Evolutionary conservation across 2,888 invertebrate genomes (phyloP).

Genomic region (Andrena chrysosceles): DNA sequence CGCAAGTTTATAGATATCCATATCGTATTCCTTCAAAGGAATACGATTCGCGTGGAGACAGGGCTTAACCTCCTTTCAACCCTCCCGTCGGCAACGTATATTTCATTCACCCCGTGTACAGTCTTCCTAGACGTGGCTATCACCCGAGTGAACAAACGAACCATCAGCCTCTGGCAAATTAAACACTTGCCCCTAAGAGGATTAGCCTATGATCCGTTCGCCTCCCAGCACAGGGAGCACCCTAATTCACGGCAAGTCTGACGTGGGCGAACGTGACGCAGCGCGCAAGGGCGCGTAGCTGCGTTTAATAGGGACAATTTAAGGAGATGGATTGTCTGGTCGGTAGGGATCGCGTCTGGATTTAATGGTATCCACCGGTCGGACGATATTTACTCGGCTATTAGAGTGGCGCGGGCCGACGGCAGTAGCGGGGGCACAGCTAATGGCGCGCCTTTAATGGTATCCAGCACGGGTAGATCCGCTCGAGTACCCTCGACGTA

Average conservation of each 20-base stretch:
- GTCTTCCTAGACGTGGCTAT: too few relatives aligned
- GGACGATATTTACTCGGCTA: conserved; percentile 65
- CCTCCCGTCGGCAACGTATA: too few relatives aligned
- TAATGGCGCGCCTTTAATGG: conserved; percentile 67
- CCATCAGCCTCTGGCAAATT: too few relatives aligned
- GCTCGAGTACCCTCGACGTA: conserved; percentile 54
- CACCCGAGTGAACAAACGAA: too few relatives aligned
- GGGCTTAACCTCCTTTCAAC: too few relatives aligned
- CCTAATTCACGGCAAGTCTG: neutral
- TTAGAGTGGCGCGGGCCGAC: conserved; percentile 32
- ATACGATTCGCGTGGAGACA: too few relatives aligned
- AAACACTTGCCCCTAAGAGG: neutral
- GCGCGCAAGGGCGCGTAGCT: conserved; percentile 23
- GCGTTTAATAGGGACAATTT: conserved; percentile 62
- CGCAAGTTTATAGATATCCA: too few relatives aligned
- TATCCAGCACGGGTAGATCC: conserved; percentile 59
- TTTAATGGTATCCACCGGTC: conserved; percentile 62
- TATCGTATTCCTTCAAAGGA: too few relatives aligned
- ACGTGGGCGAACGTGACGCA: neutral
- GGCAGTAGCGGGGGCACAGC: conserved; percentile 26
- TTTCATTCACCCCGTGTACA: too few relatives aligned
- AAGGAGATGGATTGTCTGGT: conserved; percentile 55
- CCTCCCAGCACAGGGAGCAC: neutral
- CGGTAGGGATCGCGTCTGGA: conserved; percentile 54
- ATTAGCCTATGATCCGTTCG: neutral